These are phyloP conservation scores for Eledona agricola DNA, from an alignment of 2,888 invertebrate species.

Conservation along the genomic window DNA sequence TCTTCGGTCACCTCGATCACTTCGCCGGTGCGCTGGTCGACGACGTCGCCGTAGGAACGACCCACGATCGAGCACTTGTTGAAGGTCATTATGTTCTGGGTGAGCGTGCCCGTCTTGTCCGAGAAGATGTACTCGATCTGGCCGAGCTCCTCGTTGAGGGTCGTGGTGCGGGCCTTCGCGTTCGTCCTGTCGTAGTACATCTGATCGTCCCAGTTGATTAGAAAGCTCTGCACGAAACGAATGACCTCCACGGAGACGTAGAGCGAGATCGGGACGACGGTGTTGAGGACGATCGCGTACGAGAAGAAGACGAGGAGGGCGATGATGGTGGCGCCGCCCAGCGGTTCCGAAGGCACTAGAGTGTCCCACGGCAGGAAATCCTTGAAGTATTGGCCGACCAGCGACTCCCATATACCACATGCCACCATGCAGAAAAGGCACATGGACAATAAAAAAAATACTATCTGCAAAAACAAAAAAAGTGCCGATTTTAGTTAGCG, in stretches of 20 bases:
- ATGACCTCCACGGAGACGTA: slow-evolving; percentile 98
- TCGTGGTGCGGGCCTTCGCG: slow-evolving; percentile 96
- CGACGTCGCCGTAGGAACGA: slow-evolving; percentile 88
- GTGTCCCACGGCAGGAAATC: slow-evolving; percentile 94
- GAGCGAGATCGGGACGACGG: slow-evolving; percentile 98
- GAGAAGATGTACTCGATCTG: slow-evolving; percentile 99
- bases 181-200: slow-evolving; percentile 94
- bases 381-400: slow-evolving; percentile 90
- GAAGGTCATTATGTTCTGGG: slow-evolving; percentile 99
- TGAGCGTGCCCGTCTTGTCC: slow-evolving; percentile 98
- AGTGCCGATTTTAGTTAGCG: too few species aligned
- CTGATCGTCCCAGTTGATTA: slow-evolving; percentile 98
- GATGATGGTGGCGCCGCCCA: slow-evolving; percentile 89
- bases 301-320: slow-evolving; percentile 98
- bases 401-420: slow-evolving; percentile 97
- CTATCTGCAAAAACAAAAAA: slow-evolving; percentile 80
- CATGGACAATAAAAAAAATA: slow-evolving; percentile 95
- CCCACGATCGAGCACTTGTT: slow-evolving; percentile 98
- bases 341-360: slow-evolving; percentile 84
- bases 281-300: slow-evolving; percentile 98
- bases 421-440: slow-evolving; percentile 98
- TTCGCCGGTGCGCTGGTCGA: slow-evolving; percentile 88
- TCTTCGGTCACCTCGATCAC: slow-evolving; percentile 85
- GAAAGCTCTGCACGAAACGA: slow-evolving; percentile 96
- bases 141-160: slow-evolving; percentile 96